phyloP scores from a whole-genome alignment of 2,888 invertebrate species.

The Zelleria hepariella region DNA sequence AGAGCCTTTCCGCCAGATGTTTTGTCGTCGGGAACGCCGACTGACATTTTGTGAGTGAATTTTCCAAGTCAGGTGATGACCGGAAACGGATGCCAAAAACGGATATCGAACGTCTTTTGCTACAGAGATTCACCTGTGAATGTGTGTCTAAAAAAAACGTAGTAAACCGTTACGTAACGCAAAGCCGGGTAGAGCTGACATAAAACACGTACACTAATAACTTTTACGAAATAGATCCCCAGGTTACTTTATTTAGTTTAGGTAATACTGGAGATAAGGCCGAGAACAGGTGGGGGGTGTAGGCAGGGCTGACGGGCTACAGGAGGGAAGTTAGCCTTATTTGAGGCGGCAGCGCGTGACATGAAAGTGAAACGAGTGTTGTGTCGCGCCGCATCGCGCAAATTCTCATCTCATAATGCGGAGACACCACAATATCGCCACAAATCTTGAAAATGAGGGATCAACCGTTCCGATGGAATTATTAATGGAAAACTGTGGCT shows the following conservation, averaged over 20 bases:
- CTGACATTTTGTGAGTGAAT: constrained; percentile 15
- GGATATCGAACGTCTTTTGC: background rate
- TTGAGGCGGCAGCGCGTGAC: constrained; percentile 66
- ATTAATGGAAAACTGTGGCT: background rate
- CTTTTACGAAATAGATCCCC: background rate
- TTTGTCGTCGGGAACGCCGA: constrained; percentile 7
- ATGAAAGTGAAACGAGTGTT: constrained; percentile 59
- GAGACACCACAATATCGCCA: constrained; percentile 54
- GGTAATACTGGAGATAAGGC: constrained; percentile 4
- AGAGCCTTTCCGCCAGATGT: too few species aligned
- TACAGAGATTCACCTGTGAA: background rate
- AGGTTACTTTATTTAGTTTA: constrained; percentile 3
- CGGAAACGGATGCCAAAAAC: constrained; percentile 5
- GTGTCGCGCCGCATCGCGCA: constrained; percentile 35
- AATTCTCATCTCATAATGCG: constrained; percentile 62
- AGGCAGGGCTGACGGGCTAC: constrained; percentile 40
- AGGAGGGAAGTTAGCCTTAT: constrained; percentile 63
- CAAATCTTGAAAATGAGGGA: constrained; percentile 59
- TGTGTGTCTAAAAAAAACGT: too few species aligned
- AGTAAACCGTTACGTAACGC: background rate
- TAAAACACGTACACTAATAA: background rate
- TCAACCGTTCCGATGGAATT: constrained; percentile 28
- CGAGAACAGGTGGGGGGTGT: constrained; percentile 41
- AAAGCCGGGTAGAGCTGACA: background rate
- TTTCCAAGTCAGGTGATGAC: constrained; percentile 13